phyloP scores from a whole-genome alignment of 2,888 invertebrate species.

The Drosophila prolongata region DNA sequence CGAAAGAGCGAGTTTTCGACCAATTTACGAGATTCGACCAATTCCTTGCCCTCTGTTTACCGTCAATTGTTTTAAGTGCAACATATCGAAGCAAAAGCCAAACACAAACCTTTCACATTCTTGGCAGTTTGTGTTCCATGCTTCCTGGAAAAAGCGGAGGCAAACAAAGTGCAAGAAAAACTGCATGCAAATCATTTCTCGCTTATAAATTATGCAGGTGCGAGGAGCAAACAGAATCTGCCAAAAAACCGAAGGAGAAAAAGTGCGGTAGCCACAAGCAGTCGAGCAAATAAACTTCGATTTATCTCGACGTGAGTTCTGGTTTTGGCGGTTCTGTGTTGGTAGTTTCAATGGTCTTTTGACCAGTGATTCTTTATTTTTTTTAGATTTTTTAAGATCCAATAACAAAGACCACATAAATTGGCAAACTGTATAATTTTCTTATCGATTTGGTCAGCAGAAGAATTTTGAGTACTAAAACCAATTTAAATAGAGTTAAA shows the following conservation, averaged over 20 bases:
- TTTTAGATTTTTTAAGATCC: not conserved
- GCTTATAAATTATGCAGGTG: constrained; percentile 69
- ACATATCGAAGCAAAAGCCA: constrained; percentile 50
- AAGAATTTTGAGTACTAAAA: no score
- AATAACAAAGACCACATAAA: not conserved
- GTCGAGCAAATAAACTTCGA: constrained; percentile 68
- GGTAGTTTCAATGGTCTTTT: constrained; percentile 11
- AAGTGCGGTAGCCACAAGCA: constrained; percentile 36
- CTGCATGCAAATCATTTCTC: constrained; percentile 75
- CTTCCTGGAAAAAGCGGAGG: constrained; percentile 17
- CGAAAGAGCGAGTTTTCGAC: constrained; percentile 24
- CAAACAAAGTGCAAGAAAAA: constrained; percentile 53
- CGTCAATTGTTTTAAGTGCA: constrained; percentile 72
- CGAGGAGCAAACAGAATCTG: constrained; percentile 9
- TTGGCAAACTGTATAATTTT: not conserved
- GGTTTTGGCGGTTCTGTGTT: constrained; percentile 6
- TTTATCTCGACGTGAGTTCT: constrained; percentile 58
- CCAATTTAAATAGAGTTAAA: no score
- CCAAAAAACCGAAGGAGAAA: constrained; percentile 8
- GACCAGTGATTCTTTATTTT: not conserved
- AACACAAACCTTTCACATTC: constrained; percentile 27
- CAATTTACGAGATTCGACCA: constrained; percentile 59
- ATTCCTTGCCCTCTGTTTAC: constrained; percentile 36
- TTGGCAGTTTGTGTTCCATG: constrained; percentile 11
- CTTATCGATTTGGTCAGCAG: no score